Conservation (phyloP, 2,797 vertebrate species). For the Parotocinclus haroldoi region DNA sequence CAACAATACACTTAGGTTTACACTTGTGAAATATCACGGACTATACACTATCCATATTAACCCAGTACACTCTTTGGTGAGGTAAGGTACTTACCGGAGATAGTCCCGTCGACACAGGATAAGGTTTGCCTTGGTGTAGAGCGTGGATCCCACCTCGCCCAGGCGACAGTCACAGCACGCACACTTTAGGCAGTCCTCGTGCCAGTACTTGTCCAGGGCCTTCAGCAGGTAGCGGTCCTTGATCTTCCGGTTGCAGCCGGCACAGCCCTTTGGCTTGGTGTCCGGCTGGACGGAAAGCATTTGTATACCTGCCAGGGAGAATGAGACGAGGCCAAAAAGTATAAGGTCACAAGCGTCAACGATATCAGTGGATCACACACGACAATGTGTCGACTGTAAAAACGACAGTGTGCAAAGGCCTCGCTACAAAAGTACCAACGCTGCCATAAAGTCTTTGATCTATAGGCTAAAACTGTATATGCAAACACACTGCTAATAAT, state of each 20-base stretch:
- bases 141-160: constrained; percentile 95
- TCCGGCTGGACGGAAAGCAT: constrained; percentile 99
- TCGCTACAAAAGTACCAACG: neutral
- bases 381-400: no score
- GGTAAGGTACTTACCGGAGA: constrained; percentile 79
- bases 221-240: constrained; percentile 98
- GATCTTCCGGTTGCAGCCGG: constrained; percentile 99
- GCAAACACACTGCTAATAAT: constrained; percentile 14
- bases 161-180: constrained; percentile 96
- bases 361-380: neutral
- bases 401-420: no score
- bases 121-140: constrained; percentile 98
- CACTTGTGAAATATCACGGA: no score
- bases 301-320: constrained; percentile 88
- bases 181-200: constrained; percentile 97
- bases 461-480: constrained; percentile 8
- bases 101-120: constrained; percentile 97
- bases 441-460: no score
- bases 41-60: no score
- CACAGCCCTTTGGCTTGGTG: constrained; percentile 99
- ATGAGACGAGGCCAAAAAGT: neutral
- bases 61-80: neutral
- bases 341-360: neutral
- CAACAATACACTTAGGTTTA: no score
- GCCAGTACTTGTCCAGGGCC: constrained; percentile 98